Base-by-base conservation (phyloP, 2,113 vertebrate species). In the Orthochromis indermauri region DNA sequence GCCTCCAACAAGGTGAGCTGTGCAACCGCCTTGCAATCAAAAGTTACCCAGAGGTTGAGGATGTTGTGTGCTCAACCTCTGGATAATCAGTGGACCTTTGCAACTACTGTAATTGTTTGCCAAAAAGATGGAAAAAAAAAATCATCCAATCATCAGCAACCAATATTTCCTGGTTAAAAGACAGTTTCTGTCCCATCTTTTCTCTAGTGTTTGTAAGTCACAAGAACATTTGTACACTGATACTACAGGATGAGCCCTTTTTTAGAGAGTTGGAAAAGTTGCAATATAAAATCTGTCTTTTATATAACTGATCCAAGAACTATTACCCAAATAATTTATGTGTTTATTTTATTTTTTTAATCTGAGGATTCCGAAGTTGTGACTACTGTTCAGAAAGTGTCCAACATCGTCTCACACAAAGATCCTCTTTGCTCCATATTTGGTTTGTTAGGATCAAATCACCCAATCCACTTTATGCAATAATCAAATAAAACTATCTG, bases 51-150 rank as follows among this genome's bases (percentile, higher is more conserved):
- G 26, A 59, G 57, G 14, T 61, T 31, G 57, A 33, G 14, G 14
- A 17, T 61, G 8, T 19, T 33, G 28, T 31, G 28, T 19, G 59
- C 28, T 17, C 28, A 19, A 33, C 28, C 9, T 63, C 59, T 63
- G 59, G 59, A 19, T 63, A 33, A 63, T 33, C 31, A 63, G 59
- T n/a, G 59, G 28, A 17, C 17, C 28, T 19, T 19, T 11, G 31
- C 59, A 35, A 33, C 31, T 11, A 19, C 59, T 33, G 9, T 19
- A 63, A 35, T 35, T 33, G 59, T 5, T 51, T 5, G 49, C 5
- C 17, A 51, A n/a, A 51, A 51, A 10, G 17, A 51, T 51, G 8
- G 10, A 0, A 0, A 0, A 6, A 11, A 49, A 10, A 54, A 21
- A 12, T 12, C 53, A 7, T 55, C 21, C 53, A 24, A 24, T 24